These are phyloP conservation scores for Montipora capitata DNA, from an alignment of 92 coral and sea anemone genomes.

Conservation along the genomic window DNA sequence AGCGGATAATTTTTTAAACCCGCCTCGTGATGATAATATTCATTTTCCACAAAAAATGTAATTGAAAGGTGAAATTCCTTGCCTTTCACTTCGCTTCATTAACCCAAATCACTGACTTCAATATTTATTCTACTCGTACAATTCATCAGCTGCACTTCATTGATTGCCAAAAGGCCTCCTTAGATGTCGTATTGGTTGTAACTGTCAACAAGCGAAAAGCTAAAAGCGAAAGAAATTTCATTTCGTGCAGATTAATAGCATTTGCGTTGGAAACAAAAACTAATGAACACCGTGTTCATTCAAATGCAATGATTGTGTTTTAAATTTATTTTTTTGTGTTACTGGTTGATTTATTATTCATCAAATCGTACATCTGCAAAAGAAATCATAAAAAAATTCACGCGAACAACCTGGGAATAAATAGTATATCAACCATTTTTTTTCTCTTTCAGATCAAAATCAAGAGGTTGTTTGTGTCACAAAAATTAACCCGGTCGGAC, in stretches of 20 bases:
- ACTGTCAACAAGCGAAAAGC: not conserved
- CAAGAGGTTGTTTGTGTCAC: not conserved
- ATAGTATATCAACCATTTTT: not conserved
- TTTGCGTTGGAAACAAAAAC: not conserved
- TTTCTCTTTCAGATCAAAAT: not conserved
- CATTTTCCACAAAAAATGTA: not conserved
- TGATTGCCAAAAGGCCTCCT: not conserved
- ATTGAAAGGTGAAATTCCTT: not conserved
- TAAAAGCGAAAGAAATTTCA: not conserved
- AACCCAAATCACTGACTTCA: not conserved
- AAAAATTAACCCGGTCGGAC: not conserved
- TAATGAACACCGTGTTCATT: not conserved
- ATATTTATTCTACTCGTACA: not conserved
- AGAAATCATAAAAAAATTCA: not conserved
- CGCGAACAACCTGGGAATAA: not conserved
- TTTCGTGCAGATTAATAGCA: not conserved
- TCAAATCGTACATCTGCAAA: conserved; percentile 29
- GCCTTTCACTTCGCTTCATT: not conserved
- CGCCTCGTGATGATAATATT: not conserved
- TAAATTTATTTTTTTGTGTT: not conserved
- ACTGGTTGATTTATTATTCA: conserved; percentile 41
- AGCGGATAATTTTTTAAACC: not conserved
- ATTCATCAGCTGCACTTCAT: no score
- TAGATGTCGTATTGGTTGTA: not conserved
- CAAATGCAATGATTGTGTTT: conserved; percentile 2